Evolutionary conservation across 2,888 invertebrate species (phyloP), one percentile per base, ranked within the genome.

Genomic region (Silvanus unidentatus): DNA sequence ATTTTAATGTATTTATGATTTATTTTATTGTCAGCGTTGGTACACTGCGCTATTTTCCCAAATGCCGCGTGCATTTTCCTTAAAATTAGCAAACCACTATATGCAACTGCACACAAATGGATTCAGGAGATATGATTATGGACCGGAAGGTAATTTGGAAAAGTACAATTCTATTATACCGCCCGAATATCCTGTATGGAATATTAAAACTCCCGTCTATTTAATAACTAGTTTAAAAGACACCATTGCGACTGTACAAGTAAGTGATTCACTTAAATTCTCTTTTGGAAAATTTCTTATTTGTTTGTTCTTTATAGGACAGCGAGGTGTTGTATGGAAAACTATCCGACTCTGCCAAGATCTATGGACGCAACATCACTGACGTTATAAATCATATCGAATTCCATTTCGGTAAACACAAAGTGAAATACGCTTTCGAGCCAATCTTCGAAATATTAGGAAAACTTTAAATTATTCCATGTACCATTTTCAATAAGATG

Each of bases 51-150:
- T 22, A 8, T 8, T 5, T 22, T 22, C 22, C 3, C 22, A 22
- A 22, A 5, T 22, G 22, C 14, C 40, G 22, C 22, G 22, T 39
- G 15, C 22, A 22, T 22, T 22, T 22, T 22, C 22, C 8, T 41
- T 36, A 39, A 54, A 54, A 40, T 43, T 39, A 2, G 15, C 46
- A 1, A 16, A 40, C 13, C 54, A 54, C 27, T 54, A 48, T 32
- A 30, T 32, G 5, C 54, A 54, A 22, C 22, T 39, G 1, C n/a
- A 28, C 3, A n/a, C 14, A 1, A 40, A 40, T 12, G 29, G 43
- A 10, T 50, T 36, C 45, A 43, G 14, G 45, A 45, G 49, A n/a
- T 54, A 45, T 30, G 54, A 54, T 36, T 50, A 54, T 42, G 52
- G 54, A 13, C 5, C 6, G 12, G 16, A 39, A 11, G 43, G 40